Conservation (phyloP, 2,888 invertebrate species). For the Trisateles emortualis region DNA sequence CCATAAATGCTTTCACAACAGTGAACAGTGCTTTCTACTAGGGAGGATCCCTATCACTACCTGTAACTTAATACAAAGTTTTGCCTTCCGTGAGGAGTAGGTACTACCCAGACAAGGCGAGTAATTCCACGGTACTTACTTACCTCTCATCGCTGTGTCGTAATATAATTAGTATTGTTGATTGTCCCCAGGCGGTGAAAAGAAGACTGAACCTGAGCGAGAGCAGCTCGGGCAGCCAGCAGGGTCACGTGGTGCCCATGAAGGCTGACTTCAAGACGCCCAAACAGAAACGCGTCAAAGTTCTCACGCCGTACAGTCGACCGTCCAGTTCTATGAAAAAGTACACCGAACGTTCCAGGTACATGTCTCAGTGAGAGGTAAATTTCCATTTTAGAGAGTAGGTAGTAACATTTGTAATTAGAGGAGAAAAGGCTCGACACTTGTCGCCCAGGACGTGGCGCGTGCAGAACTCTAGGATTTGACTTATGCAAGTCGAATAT, state of each 20-base stretch:
- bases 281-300: slow-evolving; percentile 86
- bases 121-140: too few species aligned
- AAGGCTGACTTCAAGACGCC: slow-evolving; percentile 90
- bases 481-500: too few species aligned
- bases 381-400: slow-evolving; percentile 54
- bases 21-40: too few species aligned
- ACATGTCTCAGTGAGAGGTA: slow-evolving; percentile 63
- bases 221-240: slow-evolving; percentile 87
- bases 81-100: too few species aligned
- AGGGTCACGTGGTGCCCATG: slow-evolving; percentile 87
- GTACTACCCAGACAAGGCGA: too few species aligned
- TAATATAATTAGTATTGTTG: slow-evolving; percentile 1
- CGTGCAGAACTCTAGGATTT: not conserved
- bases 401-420: slow-evolving; percentile 33
- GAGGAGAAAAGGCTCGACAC: not conserved
- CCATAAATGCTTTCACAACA: too few species aligned
- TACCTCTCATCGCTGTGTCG: not conserved
- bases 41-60: too few species aligned
- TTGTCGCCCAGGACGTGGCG: not conserved
- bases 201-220: slow-evolving; percentile 92
- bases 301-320: slow-evolving; percentile 81
- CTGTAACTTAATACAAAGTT: too few species aligned
- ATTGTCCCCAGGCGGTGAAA: slow-evolving; percentile 89
- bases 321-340: slow-evolving; percentile 86
- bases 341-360: slow-evolving; percentile 86